phyloP scores from a whole-genome alignment of 2,113 vertebrate species.

The Climacteris rufus region DNA sequence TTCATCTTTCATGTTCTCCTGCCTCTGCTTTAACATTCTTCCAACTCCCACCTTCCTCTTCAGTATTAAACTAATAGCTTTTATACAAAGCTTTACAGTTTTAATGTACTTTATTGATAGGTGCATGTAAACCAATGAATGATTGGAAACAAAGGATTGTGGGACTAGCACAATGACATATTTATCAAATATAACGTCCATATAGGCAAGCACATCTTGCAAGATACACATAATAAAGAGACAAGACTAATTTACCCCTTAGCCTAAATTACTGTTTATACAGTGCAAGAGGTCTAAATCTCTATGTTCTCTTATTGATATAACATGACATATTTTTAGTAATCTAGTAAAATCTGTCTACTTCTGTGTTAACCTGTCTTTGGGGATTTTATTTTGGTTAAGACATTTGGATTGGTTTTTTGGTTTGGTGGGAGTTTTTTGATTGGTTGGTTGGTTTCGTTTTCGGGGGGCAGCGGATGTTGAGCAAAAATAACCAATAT shows the following conservation, averaged over 20 bases:
- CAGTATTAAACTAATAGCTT: background rate
- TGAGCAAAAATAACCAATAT: background rate
- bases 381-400: background rate
- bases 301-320: background rate
- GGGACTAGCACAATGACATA: background rate
- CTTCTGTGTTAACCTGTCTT: background rate
- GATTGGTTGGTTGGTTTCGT: background rate
- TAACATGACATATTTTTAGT: background rate
- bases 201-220: background rate
- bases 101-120: background rate
- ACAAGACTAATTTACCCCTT: background rate
- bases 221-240: background rate
- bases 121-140: background rate
- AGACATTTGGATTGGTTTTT: rapidly evolving
- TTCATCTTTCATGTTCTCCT: background rate
- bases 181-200: background rate
- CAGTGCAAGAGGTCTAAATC: background rate
- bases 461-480: rapidly evolving
- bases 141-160: background rate
- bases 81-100: background rate
- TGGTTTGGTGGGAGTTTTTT: background rate
- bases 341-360: background rate
- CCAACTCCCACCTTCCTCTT: background rate
- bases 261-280: background rate
- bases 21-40: background rate